These are phyloP conservation scores for Zoanthus sociatus DNA, from an alignment of 92 coral and sea anemone species.

Conservation along the genomic window DNA sequence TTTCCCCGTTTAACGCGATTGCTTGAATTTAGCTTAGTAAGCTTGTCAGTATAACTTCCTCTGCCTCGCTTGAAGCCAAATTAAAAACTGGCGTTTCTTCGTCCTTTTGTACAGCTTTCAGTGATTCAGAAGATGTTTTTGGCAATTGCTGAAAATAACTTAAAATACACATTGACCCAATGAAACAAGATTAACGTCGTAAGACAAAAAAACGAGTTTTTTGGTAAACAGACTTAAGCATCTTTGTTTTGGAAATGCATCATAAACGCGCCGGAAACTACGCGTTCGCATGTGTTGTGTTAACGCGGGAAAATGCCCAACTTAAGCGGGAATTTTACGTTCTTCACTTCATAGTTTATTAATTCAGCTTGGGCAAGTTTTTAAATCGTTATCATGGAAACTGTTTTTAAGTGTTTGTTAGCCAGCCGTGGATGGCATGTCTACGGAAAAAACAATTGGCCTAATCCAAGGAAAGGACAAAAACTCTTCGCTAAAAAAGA, in stretches of 20 bases:
- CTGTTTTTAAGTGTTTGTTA: slow-evolving; percentile 27
- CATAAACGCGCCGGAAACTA: slow-evolving; percentile 17
- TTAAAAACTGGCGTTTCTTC: slow-evolving; percentile 23
- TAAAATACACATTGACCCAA: slow-evolving; percentile 43
- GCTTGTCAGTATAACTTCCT: slow-evolving; percentile 40
- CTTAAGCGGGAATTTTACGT: slow-evolving; percentile 1
- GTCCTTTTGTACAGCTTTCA: slow-evolving; percentile 46
- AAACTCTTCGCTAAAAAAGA: slow-evolving; percentile 38
- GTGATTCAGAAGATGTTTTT: slow-evolving; percentile 35
- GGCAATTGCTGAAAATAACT: slow-evolving; percentile 45
- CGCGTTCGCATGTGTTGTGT: slow-evolving; percentile 9
- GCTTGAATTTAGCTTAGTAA: slow-evolving; percentile 47
- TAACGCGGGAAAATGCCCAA: background rate
- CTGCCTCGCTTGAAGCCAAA: slow-evolving; percentile 52
- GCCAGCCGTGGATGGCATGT: slow-evolving; percentile 46
- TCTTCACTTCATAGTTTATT: background rate
- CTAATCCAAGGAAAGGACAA: slow-evolving; percentile 43
- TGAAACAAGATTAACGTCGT: background rate
- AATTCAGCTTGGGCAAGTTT: slow-evolving; percentile 23
- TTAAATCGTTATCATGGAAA: slow-evolving; percentile 15
- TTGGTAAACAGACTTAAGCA: slow-evolving; percentile 16
- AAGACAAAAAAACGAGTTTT: slow-evolving; percentile 5
- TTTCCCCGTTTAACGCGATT: slow-evolving; percentile 51
- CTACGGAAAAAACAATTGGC: slow-evolving; percentile 11
- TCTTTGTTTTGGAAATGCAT: slow-evolving; percentile 29